phyloP scores from a whole-genome alignment of 2,797 vertebrate species.

The Brotula barbata region DNA sequence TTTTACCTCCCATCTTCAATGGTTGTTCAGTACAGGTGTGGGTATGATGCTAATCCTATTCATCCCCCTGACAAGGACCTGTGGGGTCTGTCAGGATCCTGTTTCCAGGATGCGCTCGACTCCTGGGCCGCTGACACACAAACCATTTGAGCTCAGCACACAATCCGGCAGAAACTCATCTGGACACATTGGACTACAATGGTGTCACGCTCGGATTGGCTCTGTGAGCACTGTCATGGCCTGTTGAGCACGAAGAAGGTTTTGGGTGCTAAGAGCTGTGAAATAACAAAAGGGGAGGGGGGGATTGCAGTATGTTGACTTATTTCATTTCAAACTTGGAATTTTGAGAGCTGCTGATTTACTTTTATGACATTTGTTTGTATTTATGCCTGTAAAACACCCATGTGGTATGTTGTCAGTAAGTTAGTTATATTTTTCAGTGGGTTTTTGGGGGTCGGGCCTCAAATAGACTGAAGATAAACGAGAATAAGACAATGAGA shows the following conservation, averaged over 20 bases:
- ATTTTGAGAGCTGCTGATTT: too few relatives aligned
- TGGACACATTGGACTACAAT: constrained; percentile 68
- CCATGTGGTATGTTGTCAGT: too few relatives aligned
- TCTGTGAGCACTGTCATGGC: constrained; percentile 71
- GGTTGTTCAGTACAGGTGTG: constrained; percentile 25
- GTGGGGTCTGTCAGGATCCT: constrained; percentile 40
- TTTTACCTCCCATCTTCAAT: too few relatives aligned
- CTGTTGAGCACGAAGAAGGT: constrained; percentile 71
- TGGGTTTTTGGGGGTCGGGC: too few relatives aligned
- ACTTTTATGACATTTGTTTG: neutral
- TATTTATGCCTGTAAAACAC: too few relatives aligned
- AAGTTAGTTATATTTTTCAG: too few relatives aligned
- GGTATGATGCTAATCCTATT: constrained; percentile 45
- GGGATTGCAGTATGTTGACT: constrained; percentile 34
- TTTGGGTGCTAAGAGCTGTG: constrained; percentile 62
- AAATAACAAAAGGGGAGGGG: constrained; percentile 49
- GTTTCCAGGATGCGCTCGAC: constrained; percentile 55
- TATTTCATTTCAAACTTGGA: too few relatives aligned
- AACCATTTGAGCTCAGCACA: constrained; percentile 54
- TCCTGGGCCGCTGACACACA: constrained; percentile 50
- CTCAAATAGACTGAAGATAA: too few relatives aligned
- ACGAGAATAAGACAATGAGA: too few relatives aligned
- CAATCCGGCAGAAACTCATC: constrained; percentile 57
- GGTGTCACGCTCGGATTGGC: constrained; percentile 67
- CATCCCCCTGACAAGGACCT: constrained; percentile 26